phyloP scores from a whole-genome alignment of 2,888 invertebrate species.

The Operophtera brumata region DNA sequence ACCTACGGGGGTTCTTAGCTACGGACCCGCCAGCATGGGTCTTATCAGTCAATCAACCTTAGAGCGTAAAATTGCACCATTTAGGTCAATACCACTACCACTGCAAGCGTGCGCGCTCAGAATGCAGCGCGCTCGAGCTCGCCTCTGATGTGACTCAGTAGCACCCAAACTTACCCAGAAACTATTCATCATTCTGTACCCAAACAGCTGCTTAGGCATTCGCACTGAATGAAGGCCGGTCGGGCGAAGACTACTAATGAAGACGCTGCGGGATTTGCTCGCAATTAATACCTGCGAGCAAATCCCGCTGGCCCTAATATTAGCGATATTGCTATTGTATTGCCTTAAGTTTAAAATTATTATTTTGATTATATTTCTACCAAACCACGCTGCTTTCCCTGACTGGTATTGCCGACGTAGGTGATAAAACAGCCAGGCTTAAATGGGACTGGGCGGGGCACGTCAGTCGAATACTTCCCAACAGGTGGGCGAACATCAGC shows the following conservation, averaged over 20 bases:
- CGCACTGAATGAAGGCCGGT: conserved; percentile 61
- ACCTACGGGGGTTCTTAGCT: too few relatives aligned
- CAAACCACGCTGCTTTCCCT: too few relatives aligned
- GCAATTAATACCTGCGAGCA: not conserved
- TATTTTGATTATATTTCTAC: too few relatives aligned
- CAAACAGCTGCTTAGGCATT: conserved; percentile 68
- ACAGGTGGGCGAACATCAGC: too few relatives aligned
- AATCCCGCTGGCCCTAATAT: too few relatives aligned
- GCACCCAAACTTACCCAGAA: conserved; percentile 10
- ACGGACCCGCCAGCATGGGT: not conserved
- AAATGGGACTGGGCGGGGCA: too few relatives aligned
- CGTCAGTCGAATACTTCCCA: too few relatives aligned
- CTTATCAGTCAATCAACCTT: conserved; percentile 34
- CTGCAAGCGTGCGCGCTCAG: conserved; percentile 45
- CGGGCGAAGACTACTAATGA: conserved; percentile 61
- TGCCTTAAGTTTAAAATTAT: too few relatives aligned
- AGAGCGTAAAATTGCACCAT: conserved; percentile 61
- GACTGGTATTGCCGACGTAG: too few relatives aligned
- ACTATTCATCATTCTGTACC: conserved; percentile 33
- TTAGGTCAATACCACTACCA: conserved; percentile 65
- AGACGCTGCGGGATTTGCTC: conserved; percentile 23
- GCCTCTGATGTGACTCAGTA: conserved; percentile 1
- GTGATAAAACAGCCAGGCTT: too few relatives aligned
- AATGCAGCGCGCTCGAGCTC: conserved; percentile 34
- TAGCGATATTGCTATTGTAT: too few relatives aligned